Conservation (phyloP, 1,140 invertebrate species). For the Drosophila ironensis region DNA sequence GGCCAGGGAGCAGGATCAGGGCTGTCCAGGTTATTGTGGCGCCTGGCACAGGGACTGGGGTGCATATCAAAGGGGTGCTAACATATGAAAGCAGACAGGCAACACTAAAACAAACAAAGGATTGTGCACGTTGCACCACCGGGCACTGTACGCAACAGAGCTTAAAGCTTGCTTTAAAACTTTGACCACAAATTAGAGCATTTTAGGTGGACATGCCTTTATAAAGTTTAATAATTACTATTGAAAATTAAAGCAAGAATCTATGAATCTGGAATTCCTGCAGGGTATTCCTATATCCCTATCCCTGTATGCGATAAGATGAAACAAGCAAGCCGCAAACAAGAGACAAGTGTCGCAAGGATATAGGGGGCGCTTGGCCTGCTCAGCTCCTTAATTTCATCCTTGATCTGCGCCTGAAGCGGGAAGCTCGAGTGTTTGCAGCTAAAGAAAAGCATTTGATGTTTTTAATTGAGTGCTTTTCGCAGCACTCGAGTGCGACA, state of each 20-base stretch:
- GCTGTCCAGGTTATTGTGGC: background rate
- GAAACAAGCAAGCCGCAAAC: conserved; percentile 10
- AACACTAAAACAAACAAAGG: no score
- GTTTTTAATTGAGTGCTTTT: conserved; percentile 77
- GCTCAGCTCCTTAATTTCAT: conserved; percentile 45
- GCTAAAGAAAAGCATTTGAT: conserved; percentile 65
- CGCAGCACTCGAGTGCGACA: conserved; percentile 55
- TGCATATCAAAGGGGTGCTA: background rate
- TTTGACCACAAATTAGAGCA: no score
- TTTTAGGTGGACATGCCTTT: no score
- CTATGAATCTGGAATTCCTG: no score
- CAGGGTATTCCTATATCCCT: no score
- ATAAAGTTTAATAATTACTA: no score
- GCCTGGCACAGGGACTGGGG: background rate
- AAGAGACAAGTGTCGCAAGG: background rate
- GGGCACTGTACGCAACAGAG: no score
- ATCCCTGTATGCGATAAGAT: no score
- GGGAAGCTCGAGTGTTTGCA: conserved; percentile 48
- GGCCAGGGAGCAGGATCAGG: background rate
- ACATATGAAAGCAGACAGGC: no score
- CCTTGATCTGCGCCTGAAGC: conserved; percentile 50
- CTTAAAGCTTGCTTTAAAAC: no score
- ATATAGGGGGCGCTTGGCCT: background rate
- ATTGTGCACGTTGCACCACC: no score
- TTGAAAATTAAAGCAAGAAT: no score